Evolutionary conservation across 2,113 vertebrate genomes (phyloP), one percentile per base, ranked within the genome.

Genomic region (Dasypus novemcinctus): DNA sequence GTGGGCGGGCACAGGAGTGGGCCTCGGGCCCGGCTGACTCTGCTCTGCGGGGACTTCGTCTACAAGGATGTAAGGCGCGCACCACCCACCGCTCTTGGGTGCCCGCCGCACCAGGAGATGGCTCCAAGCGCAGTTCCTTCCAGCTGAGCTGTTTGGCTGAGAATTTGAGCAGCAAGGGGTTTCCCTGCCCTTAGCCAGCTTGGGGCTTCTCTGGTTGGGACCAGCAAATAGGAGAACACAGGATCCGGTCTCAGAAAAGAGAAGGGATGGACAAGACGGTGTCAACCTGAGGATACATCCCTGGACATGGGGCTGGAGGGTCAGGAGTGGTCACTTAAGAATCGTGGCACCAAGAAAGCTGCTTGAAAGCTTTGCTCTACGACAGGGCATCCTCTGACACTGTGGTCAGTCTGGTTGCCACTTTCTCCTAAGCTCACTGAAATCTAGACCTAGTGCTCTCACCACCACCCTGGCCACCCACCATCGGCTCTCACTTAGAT

Each of bases 331-430:
- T 13, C 10, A 2, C 27, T 10, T 79, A 17, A 4, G 72, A 2
- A 4, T 57, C 18, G 10, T 13, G 5, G 17, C 3, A 7, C 59
- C 21, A 3, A 4, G 29, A 20, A 20, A 1, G 17, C 36, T 21
- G n/a, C 2, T 20, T 0, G 29, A 8, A 3, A 52, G 33, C 18
- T 33, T 7, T 63, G 4, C 41, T 54, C 4, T 2, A 17, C 29
- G 4, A 0, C 33, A 5, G 2, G 1, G 20, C 8, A 1, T 9
- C 63, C 6, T 1, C 3, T 43, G 20, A 0, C 25, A 0, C 0
- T 0, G 0, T 0, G 0, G 0, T 31, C 1, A 15, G 3, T 4
- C 41, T 1, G 8, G 43, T 1, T 0, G 31, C 3, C 0, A 0
- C 38, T 5, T 72, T n/a, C 43, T 36, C 43, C 21, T 8, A 38